A percentile compares a stretch with the other conserved stretches of the same genome.
Evolutionary conservation across 2,797 vertebrate species (phyloP).

Genomic region (Halcyon chelicuti): DNA sequence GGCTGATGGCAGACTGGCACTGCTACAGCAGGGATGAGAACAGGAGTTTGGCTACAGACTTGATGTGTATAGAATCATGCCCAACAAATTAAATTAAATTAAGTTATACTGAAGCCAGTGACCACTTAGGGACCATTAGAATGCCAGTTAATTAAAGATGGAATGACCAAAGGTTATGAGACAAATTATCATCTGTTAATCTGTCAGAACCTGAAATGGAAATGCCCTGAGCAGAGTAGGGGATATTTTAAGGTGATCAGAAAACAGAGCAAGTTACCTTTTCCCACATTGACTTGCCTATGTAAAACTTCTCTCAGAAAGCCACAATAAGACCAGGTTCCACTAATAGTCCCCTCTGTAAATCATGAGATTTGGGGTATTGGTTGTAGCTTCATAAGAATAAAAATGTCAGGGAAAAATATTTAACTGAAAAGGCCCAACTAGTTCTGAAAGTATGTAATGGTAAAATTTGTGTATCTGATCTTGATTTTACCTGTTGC

Average conservation of each 20-base stretch:
- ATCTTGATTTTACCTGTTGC: background rate
- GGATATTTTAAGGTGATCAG: background rate
- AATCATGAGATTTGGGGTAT: background rate
- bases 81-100: constrained; percentile 42
- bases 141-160: background rate
- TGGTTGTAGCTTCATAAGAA: background rate
- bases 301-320: background rate
- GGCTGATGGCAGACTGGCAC: background rate
- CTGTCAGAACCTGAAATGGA: background rate
- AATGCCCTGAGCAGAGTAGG: background rate
- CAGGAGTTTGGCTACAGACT: background rate
- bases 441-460: background rate
- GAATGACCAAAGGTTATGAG: background rate
- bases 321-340: background rate
- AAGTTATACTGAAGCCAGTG: background rate
- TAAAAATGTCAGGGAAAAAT: background rate
- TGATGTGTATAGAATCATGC: background rate
- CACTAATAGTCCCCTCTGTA: background rate
- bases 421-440: background rate
- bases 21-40: background rate
- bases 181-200: background rate
- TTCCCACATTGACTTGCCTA: background rate
- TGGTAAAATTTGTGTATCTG: no score
- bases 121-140: background rate
- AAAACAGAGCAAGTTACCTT: background rate